These are phyloP conservation scores for Excalfactoria chinensis DNA, from an alignment of 2,113 vertebrate genomes.

Conservation along the genomic window DNA sequence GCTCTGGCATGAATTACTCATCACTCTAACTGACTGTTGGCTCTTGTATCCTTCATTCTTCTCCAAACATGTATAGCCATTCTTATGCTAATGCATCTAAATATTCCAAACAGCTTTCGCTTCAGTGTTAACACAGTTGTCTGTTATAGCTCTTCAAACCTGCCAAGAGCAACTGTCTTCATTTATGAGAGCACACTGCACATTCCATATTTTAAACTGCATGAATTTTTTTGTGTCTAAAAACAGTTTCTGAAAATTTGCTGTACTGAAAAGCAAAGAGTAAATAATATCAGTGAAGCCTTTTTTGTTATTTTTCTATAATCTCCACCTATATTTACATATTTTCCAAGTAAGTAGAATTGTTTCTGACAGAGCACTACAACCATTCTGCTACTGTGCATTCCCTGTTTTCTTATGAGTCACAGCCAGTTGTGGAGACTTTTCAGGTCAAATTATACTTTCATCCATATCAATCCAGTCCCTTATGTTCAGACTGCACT, in stretches of 20 bases:
- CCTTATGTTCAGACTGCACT: neutral
- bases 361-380: neutral
- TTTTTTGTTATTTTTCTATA: neutral
- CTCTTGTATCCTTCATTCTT: neutral
- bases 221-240: neutral
- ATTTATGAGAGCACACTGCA: neutral
- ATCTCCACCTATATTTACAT: neutral
- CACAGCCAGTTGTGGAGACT: neutral
- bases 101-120: slow-evolving; percentile 6
- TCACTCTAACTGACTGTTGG: neutral
- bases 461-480: neutral
- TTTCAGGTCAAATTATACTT: neutral
- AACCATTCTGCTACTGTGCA: neutral
- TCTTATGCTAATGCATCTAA: neutral
- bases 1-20: neutral
- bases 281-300: neutral
- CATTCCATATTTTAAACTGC: neutral
- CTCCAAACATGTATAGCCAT: neutral
- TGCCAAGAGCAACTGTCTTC: neutral
- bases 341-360: neutral
- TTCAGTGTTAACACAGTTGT: slow-evolving; percentile 11
- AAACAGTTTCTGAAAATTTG: neutral
- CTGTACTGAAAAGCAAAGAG: neutral
- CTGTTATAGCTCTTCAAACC: neutral
- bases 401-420: neutral